These are phyloP conservation scores for Hypselothyrea guttata DNA, from an alignment of 2,888 invertebrate species.

Conservation along the genomic window DNA sequence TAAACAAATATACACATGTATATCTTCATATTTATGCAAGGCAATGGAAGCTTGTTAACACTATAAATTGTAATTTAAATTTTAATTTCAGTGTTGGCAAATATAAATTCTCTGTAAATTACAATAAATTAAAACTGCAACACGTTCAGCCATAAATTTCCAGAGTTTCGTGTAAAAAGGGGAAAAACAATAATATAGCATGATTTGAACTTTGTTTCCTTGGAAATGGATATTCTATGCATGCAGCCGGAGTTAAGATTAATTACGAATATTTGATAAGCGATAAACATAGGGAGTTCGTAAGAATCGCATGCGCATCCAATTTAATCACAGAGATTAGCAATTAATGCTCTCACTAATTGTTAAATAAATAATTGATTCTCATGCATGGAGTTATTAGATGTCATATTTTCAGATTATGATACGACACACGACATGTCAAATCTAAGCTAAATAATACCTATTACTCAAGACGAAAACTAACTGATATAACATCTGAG, in stretches of 20 bases:
- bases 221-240: background rate
- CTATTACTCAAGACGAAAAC: no score
- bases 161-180: slow-evolving; percentile 3
- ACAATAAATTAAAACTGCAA: no score
- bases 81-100: no score
- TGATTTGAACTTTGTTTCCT: slow-evolving; percentile 40
- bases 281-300: slow-evolving; percentile 6
- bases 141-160: background rate
- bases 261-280: slow-evolving; percentile 42
- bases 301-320: slow-evolving; percentile 18
- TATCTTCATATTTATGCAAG: no score
- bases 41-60: no score
- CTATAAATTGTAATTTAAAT: no score
- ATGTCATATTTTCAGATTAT: no score
- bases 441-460: no score
- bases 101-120: no score
- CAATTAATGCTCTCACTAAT: slow-evolving; percentile 55
- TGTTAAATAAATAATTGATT: slow-evolving; percentile 32
- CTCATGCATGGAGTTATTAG: background rate
- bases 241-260: slow-evolving; percentile 1
- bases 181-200: slow-evolving; percentile 11
- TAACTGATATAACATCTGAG: no score
- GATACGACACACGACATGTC: slow-evolving; percentile 27
- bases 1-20: background rate
- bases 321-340: slow-evolving; percentile 29